These are phyloP conservation scores for Cheilosia variabilis DNA, from an alignment of 2,888 invertebrate genomes.

Conservation along the genomic window DNA sequence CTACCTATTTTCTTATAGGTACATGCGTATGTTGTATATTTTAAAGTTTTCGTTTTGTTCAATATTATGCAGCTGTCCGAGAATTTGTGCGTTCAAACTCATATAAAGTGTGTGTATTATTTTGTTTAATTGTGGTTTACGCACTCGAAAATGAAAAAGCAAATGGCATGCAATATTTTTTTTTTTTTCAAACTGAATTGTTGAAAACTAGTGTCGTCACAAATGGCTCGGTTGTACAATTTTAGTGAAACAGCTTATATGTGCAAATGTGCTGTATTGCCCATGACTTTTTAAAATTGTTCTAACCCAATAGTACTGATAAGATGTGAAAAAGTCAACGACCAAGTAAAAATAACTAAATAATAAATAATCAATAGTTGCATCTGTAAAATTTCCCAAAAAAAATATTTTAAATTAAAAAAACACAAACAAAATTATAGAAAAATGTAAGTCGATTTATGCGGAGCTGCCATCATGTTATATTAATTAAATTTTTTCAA, in stretches of 20 bases:
- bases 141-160: slow-evolving; percentile 10
- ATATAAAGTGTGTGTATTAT: slow-evolving; percentile 18
- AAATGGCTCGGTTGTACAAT: background rate
- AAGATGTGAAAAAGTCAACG: slow-evolving; percentile 26
- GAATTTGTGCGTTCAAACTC: slow-evolving; percentile 52
- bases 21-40: slow-evolving; percentile 52
- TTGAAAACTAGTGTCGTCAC: slow-evolving; percentile 2
- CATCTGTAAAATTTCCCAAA: background rate
- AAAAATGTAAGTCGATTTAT: slow-evolving; percentile 64
- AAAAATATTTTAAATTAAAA: slow-evolving; percentile 13
- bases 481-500: slow-evolving; percentile 29
- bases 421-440: slow-evolving; percentile 2
- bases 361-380: background rate
- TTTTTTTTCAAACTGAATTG: slow-evolving; percentile 5
- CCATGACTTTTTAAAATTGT: slow-evolving; percentile 1
- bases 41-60: slow-evolving; percentile 50
- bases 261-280: slow-evolving; percentile 11
- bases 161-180: slow-evolving; percentile 9
- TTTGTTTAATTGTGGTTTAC: slow-evolving; percentile 34
- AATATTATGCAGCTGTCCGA: slow-evolving; percentile 60
- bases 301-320: background rate
- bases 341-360: background rate
- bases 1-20: slow-evolving; percentile 34
- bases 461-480: slow-evolving; percentile 34
- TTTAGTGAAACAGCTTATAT: background rate